phyloP scores from a whole-genome alignment of 2,113 vertebrate genomes.

The Syngnathus floridae region DNA sequence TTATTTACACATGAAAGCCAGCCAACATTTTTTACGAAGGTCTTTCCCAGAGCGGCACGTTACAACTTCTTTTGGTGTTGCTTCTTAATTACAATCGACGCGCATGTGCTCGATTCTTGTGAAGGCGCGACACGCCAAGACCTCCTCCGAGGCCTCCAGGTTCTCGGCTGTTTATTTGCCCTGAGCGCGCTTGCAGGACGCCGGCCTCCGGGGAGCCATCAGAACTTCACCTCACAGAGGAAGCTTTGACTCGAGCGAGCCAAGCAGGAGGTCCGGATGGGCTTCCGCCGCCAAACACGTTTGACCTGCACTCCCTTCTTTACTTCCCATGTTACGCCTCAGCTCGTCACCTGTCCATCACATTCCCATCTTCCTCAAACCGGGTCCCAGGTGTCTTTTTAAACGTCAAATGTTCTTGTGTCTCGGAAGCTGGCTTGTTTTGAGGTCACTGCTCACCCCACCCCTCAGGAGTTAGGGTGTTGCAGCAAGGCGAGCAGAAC shows the following conservation, averaged over 20 bases:
- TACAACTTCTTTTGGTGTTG: conserved; percentile 17
- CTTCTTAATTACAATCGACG: conserved; percentile 6
- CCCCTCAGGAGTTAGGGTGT: not conserved
- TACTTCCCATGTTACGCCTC: conserved; percentile 18
- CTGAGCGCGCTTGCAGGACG: conserved; percentile 60
- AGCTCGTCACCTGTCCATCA: conserved; percentile 29
- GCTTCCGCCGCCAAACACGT: conserved; percentile 33
- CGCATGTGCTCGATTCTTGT: conserved; percentile 37
- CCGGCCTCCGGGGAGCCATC: conserved; percentile 57
- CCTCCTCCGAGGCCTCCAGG: not conserved
- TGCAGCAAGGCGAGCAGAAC: not conserved
- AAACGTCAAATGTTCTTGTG: not conserved
- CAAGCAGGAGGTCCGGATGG: conserved; percentile 38
- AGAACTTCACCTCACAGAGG: conserved; percentile 49
- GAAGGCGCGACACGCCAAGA: conserved; percentile 49
- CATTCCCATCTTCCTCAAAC: conserved; percentile 6
- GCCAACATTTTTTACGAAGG: conserved; percentile 13
- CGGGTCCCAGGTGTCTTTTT: not conserved
- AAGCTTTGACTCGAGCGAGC: conserved; percentile 54
- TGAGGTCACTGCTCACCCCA: not conserved
- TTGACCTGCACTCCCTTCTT: conserved; percentile 14
- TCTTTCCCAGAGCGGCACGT: conserved; percentile 5
- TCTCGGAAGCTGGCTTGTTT: not conserved
- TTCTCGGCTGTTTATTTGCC: conserved; percentile 64
- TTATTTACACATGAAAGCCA: not conserved